A percentile compares a stretch with the other conserved stretches of the same genome.
Evolutionary conservation across 2,888 invertebrate genomes (phyloP).

Genomic region (Anthoptus insignis): DNA sequence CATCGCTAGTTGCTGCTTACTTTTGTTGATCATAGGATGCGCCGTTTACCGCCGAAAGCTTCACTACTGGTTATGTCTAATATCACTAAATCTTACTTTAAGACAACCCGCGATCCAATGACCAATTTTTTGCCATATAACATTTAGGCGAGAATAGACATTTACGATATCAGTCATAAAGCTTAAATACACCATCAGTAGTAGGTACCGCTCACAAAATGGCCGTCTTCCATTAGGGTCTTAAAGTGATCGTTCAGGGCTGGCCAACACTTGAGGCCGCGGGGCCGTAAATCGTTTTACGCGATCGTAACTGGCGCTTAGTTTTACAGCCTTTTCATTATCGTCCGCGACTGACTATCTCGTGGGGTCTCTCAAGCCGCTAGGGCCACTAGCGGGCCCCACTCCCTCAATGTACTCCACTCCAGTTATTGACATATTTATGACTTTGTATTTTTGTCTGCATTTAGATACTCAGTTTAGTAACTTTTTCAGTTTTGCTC

Average conservation of each 20-base stretch:
- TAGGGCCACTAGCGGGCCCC: too few species aligned
- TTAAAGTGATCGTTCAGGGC: constrained; percentile 10
- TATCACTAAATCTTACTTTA: neutral
- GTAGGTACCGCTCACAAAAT: neutral
- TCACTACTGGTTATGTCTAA: neutral
- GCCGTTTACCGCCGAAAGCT: too few species aligned
- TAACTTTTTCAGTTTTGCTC: too few species aligned
- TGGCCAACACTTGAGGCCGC: constrained; percentile 16
- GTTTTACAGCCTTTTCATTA: constrained; percentile 51
- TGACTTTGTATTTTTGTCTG: neutral
- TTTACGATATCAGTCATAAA: constrained; percentile 6
- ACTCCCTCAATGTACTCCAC: neutral
- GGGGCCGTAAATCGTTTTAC: constrained; percentile 49
- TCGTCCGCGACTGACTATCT: constrained; percentile 18
- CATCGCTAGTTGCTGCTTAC: too few species aligned
- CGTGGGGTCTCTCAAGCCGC: too few species aligned
- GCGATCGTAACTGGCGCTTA: constrained; percentile 50
- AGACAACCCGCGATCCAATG: neutral
- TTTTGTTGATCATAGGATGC: too few species aligned
- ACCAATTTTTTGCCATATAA: neutral
- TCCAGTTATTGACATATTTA: constrained; percentile 7
- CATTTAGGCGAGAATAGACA: constrained; percentile 1
- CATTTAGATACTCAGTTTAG: too few species aligned
- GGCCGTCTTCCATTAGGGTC: constrained; percentile 12
- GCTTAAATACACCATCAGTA: neutral